These are phyloP conservation scores for Pholis gunnellus DNA, from an alignment of 2,113 vertebrate species.

Conservation along the genomic window DNA sequence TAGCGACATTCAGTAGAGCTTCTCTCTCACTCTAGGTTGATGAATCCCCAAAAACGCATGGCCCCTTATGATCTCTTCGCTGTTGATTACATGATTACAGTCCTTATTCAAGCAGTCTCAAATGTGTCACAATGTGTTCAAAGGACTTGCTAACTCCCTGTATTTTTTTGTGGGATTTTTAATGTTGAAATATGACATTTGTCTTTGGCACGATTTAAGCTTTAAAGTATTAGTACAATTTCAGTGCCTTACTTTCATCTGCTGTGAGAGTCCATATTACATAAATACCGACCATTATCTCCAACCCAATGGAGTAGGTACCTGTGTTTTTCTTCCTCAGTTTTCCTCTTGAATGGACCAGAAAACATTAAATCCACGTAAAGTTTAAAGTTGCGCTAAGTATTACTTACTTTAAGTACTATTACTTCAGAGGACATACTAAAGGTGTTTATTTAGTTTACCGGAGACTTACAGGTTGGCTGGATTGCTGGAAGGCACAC, in stretches of 20 bases:
- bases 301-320: conserved; percentile 6
- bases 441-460: too few species aligned
- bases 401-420: too few species aligned
- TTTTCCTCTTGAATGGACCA: conserved; percentile 13
- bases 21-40: not conserved
- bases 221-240: conserved; percentile 14
- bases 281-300: conserved; percentile 11
- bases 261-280: conserved; percentile 34
- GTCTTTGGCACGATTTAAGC: conserved; percentile 34
- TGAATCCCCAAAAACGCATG: not conserved
- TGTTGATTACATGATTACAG: not conserved
- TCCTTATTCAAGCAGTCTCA: conserved; percentile 46
- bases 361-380: not conserved
- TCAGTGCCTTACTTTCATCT: conserved; percentile 18
- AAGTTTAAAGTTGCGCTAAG: too few species aligned
- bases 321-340: not conserved
- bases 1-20: too few species aligned
- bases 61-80: not conserved
- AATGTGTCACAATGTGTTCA: conserved; percentile 43
- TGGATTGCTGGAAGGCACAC: too few species aligned
- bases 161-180: conserved; percentile 44
- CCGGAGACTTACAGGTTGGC: too few species aligned
- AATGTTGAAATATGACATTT: conserved; percentile 51
- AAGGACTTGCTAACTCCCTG: conserved; percentile 12
- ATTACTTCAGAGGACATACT: too few species aligned